Conservation (phyloP, 2,888 invertebrate genomes). For the Drosophila kokeensis region DNA sequence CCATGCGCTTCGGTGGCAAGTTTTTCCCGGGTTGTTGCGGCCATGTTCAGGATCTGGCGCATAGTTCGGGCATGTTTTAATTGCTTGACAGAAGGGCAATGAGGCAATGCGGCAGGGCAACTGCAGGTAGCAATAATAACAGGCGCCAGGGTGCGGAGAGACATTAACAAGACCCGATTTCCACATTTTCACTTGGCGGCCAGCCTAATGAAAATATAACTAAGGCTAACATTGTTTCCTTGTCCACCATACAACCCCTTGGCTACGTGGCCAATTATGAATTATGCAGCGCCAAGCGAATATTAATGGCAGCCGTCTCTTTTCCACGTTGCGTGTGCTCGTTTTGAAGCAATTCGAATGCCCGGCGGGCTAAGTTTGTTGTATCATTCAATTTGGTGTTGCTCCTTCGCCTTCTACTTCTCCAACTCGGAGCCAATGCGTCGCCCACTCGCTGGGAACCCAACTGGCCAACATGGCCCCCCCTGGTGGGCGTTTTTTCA, state of each 20-base stretch:
- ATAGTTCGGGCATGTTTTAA: constrained; percentile 60
- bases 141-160: constrained; percentile 29
- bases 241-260: not conserved
- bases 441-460: constrained; percentile 32
- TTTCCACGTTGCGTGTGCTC: constrained; percentile 55
- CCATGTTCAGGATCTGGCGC: constrained; percentile 48
- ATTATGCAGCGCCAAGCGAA: constrained; percentile 61
- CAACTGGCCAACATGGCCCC: not conserved
- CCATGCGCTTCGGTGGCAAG: constrained; percentile 71
- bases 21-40: constrained; percentile 44
- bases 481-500: constrained; percentile 42
- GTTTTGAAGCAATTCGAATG: constrained; percentile 20
- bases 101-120: constrained; percentile 41
- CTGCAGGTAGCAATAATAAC: constrained; percentile 58
- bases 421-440: not conserved
- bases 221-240: constrained; percentile 3
- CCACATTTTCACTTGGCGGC: constrained; percentile 1
- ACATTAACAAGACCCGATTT: constrained; percentile 48
- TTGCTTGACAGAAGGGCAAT: constrained; percentile 50
- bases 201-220: constrained; percentile 70
- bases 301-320: constrained; percentile 57
- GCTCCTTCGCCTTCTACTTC: constrained; percentile 17
- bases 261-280: constrained; percentile 44
- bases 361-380: constrained; percentile 39
- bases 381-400: constrained; percentile 68